A percentile compares a stretch with the other conserved stretches of the same genome.
phyloP scores from a whole-genome alignment of 2,888 invertebrate species.

The Thelaira solivaga region DNA sequence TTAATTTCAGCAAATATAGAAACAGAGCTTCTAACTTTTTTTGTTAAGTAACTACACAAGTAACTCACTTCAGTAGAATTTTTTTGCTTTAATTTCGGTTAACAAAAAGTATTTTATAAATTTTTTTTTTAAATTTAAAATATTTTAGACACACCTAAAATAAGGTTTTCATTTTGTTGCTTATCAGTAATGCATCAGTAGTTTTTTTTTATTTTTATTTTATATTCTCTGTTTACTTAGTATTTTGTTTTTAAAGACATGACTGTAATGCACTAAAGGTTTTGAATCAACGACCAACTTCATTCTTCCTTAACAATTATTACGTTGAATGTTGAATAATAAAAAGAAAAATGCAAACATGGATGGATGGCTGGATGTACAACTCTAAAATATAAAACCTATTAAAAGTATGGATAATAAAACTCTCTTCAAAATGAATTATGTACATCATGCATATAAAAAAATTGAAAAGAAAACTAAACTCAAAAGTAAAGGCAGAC shows the following conservation, averaged over 20 bases:
- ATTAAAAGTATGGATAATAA: conserved; percentile 38
- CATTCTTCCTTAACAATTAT: not conserved
- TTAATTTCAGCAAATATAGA: too few species aligned
- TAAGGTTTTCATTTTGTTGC: conserved; percentile 6
- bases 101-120: not conserved
- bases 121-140: not conserved
- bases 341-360: conserved; percentile 6
- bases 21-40: too few species aligned
- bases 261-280: conserved; percentile 39
- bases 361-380: not conserved
- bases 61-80: too few species aligned
- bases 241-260: not conserved
- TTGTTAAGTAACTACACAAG: too few species aligned
- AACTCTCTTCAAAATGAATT: conserved; percentile 13
- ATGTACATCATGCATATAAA: not conserved
- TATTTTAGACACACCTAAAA: conserved; percentile 33
- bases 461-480: not conserved
- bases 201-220: conserved; percentile 13
- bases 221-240: conserved; percentile 9
- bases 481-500: conserved; percentile 31
- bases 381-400: not conserved
- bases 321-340: conserved; percentile 4
- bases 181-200: conserved; percentile 40
- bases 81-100: not conserved
- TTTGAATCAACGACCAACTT: conserved; percentile 4